These are phyloP conservation scores for Ectemnius continuus DNA, from an alignment of 2,888 invertebrate genomes.

Conservation along the genomic window DNA sequence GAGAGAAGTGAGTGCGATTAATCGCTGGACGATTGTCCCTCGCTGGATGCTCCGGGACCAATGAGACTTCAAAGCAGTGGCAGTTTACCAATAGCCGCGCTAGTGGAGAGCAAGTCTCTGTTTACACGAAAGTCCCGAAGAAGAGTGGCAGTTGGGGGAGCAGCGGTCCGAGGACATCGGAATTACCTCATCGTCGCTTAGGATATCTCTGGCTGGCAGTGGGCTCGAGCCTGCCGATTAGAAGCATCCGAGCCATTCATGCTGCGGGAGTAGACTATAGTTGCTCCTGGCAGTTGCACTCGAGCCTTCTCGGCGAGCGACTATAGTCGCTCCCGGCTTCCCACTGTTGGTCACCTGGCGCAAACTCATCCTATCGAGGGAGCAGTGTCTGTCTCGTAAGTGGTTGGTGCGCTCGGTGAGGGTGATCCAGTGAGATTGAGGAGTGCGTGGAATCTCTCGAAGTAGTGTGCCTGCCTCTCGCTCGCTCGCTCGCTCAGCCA, in stretches of 20 bases:
- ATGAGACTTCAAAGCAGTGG: too few species aligned
- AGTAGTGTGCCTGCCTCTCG: slow-evolving; percentile 18
- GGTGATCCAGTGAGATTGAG: not conserved
- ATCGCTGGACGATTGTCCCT: too few species aligned
- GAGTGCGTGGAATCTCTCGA: not conserved
- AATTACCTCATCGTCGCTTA: too few species aligned
- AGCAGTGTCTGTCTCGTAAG: not conserved
- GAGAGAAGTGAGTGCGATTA: too few species aligned
- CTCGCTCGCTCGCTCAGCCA: slow-evolving; percentile 10
- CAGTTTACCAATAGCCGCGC: too few species aligned
- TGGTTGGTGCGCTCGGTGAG: not conserved
- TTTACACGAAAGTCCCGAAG: too few species aligned
- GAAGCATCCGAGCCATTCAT: not conserved
- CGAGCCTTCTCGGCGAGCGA: not conserved
- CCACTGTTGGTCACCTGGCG: not conserved
- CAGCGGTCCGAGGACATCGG: too few species aligned
- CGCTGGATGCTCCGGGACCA: too few species aligned
- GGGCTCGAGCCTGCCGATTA: too few species aligned
- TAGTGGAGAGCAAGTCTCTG: too few species aligned
- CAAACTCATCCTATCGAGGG: not conserved
- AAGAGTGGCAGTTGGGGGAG: too few species aligned
- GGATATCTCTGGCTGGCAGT: too few species aligned
- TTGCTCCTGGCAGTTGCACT: not conserved
- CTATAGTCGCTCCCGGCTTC: slow-evolving; percentile 5
- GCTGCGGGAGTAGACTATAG: slow-evolving; percentile 2